Percentiles rank a stretch among this genome's conserved stretches.
Evolutionary conservation across 2,888 invertebrate genomes (phyloP).

Genomic region (Drepana falcataria): DNA sequence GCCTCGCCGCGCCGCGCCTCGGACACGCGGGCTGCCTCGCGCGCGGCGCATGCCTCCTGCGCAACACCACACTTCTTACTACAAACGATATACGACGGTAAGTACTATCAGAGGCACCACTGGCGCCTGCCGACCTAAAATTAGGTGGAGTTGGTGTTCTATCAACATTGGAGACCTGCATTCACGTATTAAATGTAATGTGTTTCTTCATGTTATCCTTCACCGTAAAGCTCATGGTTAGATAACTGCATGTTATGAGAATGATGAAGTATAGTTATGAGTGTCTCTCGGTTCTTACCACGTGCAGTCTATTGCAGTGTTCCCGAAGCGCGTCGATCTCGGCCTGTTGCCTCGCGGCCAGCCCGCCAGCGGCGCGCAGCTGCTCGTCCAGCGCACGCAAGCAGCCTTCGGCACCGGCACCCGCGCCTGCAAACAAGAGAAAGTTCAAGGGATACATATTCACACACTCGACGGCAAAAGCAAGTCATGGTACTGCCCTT

Average conservation of each 20-base stretch:
- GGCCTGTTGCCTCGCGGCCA: conserved; percentile 85
- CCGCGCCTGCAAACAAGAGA: conserved; percentile 40
- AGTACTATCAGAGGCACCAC: no score
- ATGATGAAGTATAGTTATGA: no score
- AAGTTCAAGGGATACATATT: not conserved
- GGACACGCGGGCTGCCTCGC: conserved; percentile 82
- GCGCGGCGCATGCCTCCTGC: conserved; percentile 83
- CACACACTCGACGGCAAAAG: not conserved
- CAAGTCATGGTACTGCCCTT: no score
- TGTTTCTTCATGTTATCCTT: no score
- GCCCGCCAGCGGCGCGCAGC: conserved; percentile 85
- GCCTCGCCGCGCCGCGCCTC: conserved; percentile 87
- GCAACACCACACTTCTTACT: not conserved
- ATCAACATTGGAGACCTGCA: no score
- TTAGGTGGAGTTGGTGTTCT: no score
- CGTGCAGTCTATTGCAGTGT: conserved; percentile 84
- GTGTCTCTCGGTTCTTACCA: conserved; percentile 61
- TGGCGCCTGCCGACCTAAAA: no score
- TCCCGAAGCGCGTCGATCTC: conserved; percentile 86
- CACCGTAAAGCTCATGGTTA: no score
- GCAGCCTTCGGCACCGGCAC: conserved; percentile 82
- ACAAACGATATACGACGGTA: no score
- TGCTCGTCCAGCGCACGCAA: conserved; percentile 87
- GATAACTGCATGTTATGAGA: no score
- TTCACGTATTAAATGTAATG: no score